phyloP scores from a whole-genome alignment of 2,797 vertebrate species.

The Acanthurus lineatus region DNA sequence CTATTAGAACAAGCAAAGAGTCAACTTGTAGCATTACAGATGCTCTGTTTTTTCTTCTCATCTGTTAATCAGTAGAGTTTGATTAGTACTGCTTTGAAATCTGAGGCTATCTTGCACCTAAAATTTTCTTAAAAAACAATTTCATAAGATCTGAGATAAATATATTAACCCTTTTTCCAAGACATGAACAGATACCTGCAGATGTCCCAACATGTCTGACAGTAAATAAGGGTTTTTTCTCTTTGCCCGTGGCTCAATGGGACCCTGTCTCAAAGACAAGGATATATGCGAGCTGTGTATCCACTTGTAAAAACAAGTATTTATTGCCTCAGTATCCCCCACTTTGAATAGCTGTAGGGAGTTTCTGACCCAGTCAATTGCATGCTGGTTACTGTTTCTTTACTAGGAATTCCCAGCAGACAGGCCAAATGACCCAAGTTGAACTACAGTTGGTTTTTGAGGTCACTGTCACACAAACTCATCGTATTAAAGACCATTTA shows the following conservation, averaged over 20 bases:
- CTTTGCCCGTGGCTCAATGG: constrained; percentile 50
- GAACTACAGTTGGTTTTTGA: constrained; percentile 44
- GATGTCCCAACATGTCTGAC: constrained; percentile 50
- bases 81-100: constrained; percentile 39
- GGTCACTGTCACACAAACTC: constrained; percentile 25
- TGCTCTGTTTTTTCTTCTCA: constrained; percentile 29
- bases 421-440: constrained; percentile 22
- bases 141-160: constrained; percentile 16
- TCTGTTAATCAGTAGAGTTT: constrained; percentile 36
- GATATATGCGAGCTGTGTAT: constrained; percentile 51
- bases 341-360: constrained; percentile 57
- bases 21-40: constrained; percentile 37
- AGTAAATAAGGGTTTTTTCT: constrained; percentile 28
- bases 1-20: constrained; percentile 23
- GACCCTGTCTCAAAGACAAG: constrained; percentile 51
- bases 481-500: background rate
- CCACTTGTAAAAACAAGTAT: constrained; percentile 78
- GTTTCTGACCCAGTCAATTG: constrained; percentile 69
- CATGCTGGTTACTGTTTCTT: constrained; percentile 51
- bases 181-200: constrained; percentile 20
- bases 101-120: constrained; percentile 23
- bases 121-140: background rate
- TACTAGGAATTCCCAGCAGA: constrained; percentile 52
- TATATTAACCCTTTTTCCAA: constrained; percentile 3
- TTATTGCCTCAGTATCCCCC: constrained; percentile 66